Percentiles rank a stretch among this genome's conserved stretches.
These are phyloP conservation scores for Cryptus viduatorius DNA, from an alignment of 2,888 invertebrate species.

Conservation along the genomic window DNA sequence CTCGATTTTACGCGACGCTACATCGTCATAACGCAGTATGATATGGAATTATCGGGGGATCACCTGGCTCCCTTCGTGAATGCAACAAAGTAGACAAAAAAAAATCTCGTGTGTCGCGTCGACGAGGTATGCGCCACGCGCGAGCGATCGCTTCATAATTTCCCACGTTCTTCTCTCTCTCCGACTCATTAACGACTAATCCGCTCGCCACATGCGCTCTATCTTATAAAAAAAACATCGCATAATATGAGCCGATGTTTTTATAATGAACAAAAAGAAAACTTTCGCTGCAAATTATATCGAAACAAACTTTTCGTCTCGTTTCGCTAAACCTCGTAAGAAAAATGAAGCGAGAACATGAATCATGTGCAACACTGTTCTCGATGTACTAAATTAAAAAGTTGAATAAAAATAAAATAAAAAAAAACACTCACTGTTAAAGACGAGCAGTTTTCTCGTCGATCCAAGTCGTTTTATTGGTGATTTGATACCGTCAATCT, in stretches of 20 bases:
- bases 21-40: background rate
- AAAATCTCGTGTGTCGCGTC: background rate
- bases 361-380: background rate
- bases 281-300: background rate
- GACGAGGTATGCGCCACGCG: constrained; percentile 12
- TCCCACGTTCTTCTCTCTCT: constrained; percentile 33
- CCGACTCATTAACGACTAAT: constrained; percentile 17
- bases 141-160: constrained; percentile 5
- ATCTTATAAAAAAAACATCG: background rate
- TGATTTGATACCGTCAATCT: constrained; percentile 90
- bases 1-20: background rate
- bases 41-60: constrained; percentile 12
- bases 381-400: background rate
- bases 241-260: background rate
- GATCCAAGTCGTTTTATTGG: constrained; percentile 93
- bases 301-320: background rate
- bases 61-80: background rate
- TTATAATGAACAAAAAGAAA: background rate
- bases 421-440: constrained; percentile 89
- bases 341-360: background rate
- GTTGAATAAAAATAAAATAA: too few relatives aligned
- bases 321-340: background rate
- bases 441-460: constrained; percentile 92
- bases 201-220: constrained; percentile 26
- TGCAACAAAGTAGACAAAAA: background rate